Base-by-base conservation (phyloP, 2,113 vertebrate species). In the Grantiella picta region DNA sequence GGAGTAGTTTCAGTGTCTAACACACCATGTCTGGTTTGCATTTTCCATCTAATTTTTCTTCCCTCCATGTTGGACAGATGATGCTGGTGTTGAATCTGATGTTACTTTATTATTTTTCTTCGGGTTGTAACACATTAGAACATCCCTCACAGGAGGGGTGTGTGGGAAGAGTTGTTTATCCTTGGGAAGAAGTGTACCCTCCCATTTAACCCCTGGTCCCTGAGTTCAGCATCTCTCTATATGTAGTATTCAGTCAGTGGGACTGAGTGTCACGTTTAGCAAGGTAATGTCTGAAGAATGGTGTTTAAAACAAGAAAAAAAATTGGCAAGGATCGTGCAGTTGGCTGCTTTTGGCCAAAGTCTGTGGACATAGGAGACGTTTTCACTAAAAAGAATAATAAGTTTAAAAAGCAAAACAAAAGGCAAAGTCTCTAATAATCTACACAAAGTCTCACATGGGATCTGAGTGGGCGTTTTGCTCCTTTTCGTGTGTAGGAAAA, bases 111-210 rank as follows among this genome's bases (percentile, higher is more conserved):
- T 70, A n/a, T 77, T 88, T 1, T 1, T 59, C n/a, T 84, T 45
- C 7, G 27, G 44, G 22, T 45, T 36, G 14, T 29, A 66, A 21
- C 0, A 0, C 0, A 0, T 71, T 68, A 78, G 52, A 36, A 9
- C 23, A 19, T 64, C 13, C 31, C 56, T 60, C 24, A 22, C 10
- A 72, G 29, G 31, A 52, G n/a, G 29, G 7, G 2, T 81, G 29
- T 12, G 2, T 35, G 18, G 47, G 31, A 89, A 68, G 42, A 56
- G 60, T 49, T 40, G 17, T 6, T 91, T 86, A 10, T 81, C 17
- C 47, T 75, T 60, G 38, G 24, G 52, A 56, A 45, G 44, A 84
- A 64, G 14, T 7, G 4, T 36, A 45, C 31, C 18, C 75, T 56
- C 54, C 57, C 21, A 27, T 84, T 89, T 79, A 76, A 82, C 4